Evolutionary conservation across 2,797 vertebrate genomes (phyloP), one percentile per base, ranked within the genome.

Genomic region (Masticophis lateralis): DNA sequence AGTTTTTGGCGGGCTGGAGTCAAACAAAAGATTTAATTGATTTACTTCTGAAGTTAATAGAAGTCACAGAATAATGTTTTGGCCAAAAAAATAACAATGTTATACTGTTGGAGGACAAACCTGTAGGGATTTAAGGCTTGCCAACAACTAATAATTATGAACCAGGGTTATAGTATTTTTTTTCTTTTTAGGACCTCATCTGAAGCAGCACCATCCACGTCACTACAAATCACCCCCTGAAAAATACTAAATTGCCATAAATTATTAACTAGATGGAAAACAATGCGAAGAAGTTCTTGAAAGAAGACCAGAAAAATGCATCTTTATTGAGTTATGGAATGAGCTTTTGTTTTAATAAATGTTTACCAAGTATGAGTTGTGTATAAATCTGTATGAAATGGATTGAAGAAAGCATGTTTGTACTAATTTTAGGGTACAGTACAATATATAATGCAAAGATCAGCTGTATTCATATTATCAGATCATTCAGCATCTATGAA

Each of bases 141-240:
- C 22, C 37, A 83, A 12, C 37, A 83, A 47, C 37, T 83, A 22
- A 37, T 83, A 83, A 83, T 47, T 89, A 59, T 51, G 28, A 89
- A 25, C 20, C 16, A 88, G 22, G 28, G 43, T 79, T 96, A 63
- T 89, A 94, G 94, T 90, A 87, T 32, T 59, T 88, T 8, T 88
- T 16, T 51, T 94, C 87, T 95, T 86, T 93, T 90, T 88, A 99
- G 99, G 98, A 94, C 97, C 98, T 94, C 98, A 98, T 95, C 98
- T 99, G 93, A 98, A 98, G 93, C 99, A 98, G 88, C 98, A 98
- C 94, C 98, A 98, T 94, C 94, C 98, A 61, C 98, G 98, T 94
- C 98, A 98, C 92, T 98, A 98, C 97, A 99, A 98, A 96, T 97
- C 98, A 11, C 97, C 98, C 0, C 97, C 98, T 89, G 98, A 98